These are phyloP conservation scores for Bombus breviceps DNA, from an alignment of 1,140 invertebrate genomes.

Conservation along the genomic window DNA sequence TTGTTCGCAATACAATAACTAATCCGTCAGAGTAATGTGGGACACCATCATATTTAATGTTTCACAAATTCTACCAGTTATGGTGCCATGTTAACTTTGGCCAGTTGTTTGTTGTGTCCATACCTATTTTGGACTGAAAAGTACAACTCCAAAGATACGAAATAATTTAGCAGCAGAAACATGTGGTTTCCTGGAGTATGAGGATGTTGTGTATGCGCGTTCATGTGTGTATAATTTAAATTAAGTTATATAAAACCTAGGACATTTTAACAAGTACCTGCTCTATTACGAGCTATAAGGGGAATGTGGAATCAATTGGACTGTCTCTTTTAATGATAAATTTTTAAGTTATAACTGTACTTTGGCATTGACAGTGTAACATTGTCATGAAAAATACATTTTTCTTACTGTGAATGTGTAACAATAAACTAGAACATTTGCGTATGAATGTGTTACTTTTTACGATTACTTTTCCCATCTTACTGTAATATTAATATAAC, in stretches of 20 bases:
- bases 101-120: slow-evolving; percentile 29
- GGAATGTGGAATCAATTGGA: slow-evolving; percentile 24
- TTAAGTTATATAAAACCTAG: slow-evolving; percentile 45
- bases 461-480: background rate
- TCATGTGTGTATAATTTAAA: slow-evolving; percentile 34
- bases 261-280: slow-evolving; percentile 37
- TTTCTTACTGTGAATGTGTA: slow-evolving; percentile 72
- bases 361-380: slow-evolving; percentile 35
- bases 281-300: slow-evolving; percentile 6
- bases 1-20: slow-evolving; percentile 33
- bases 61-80: slow-evolving; percentile 20
- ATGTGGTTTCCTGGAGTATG: slow-evolving; percentile 13
- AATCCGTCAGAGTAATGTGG: slow-evolving; percentile 15
- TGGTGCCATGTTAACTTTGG: slow-evolving; percentile 50
- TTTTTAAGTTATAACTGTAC: slow-evolving; percentile 51
- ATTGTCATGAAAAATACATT: slow-evolving; percentile 48
- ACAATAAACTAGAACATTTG: slow-evolving; percentile 70
- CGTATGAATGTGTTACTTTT: slow-evolving; percentile 21
- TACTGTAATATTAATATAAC: background rate
- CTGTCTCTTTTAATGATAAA: slow-evolving; percentile 30
- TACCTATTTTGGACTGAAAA: background rate
- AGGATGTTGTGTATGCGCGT: slow-evolving; percentile 24
- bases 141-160: slow-evolving; percentile 4
- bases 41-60: slow-evolving; percentile 11
- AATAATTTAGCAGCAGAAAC: slow-evolving; percentile 9